Evolutionary conservation across 2,888 invertebrate species (phyloP).

Genomic region (Torymus auratus): DNA sequence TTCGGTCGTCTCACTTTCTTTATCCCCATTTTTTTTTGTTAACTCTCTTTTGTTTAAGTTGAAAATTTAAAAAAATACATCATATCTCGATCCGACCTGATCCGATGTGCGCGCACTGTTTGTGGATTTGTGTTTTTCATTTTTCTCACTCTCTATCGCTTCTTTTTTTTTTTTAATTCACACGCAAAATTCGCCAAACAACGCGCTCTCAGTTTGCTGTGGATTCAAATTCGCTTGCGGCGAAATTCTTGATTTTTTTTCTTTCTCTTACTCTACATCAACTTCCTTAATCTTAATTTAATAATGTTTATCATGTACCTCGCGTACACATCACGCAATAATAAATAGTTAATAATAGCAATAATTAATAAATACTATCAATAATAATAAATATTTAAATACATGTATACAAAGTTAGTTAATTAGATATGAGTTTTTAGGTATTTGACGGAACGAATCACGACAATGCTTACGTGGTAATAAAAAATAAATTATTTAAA

Average conservation of each 20-base stretch:
- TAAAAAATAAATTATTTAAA: constrained; percentile 65
- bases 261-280: constrained; percentile 55
- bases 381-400: constrained; percentile 60
- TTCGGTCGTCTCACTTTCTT: constrained; percentile 60
- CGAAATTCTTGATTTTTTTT: constrained; percentile 22
- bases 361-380: constrained; percentile 59
- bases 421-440: constrained; percentile 65
- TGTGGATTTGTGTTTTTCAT: constrained; percentile 57
- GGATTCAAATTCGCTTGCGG: constrained; percentile 43
- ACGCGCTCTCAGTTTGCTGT: constrained; percentile 36
- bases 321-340: constrained; percentile 59
- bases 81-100: constrained; percentile 70
- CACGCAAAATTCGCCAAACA: constrained; percentile 51
- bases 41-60: constrained; percentile 65
- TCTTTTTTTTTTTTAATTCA: constrained; percentile 38
- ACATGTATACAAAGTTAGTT: constrained; percentile 63
- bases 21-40: constrained; percentile 54
- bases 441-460: constrained; percentile 62
- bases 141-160: constrained; percentile 7
- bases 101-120: constrained; percentile 56
- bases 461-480: constrained; percentile 62
- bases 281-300: constrained; percentile 59
- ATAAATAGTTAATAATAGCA: constrained; percentile 60
- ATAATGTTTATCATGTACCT: constrained; percentile 57
- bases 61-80: constrained; percentile 77